Base-by-base conservation (phyloP, 2,888 invertebrate genomes). In the Agrilus mali region DNA sequence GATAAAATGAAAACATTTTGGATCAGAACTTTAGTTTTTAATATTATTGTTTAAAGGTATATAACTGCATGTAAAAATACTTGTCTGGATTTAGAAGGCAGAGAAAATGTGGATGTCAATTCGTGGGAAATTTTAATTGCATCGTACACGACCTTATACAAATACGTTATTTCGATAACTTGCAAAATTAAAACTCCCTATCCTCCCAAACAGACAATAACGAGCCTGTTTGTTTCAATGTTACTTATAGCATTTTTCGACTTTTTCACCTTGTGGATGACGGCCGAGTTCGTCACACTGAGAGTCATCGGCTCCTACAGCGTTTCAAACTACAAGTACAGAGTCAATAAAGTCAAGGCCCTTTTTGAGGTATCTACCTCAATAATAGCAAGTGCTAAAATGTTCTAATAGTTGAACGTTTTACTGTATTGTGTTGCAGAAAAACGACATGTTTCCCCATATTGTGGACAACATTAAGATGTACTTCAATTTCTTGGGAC, bases 401-500 rank as follows among this genome's bases (percentile, higher is more conserved):
- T 4, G 17, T 17, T 17, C 17, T 17, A 17, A 17, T 4, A 17
- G 4, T 17, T 2, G 4, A 17, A 17, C 17, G 4, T 17, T 17
- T 17, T 17, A 17, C 4, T 17, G 4, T 17, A 17, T 17, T 17
- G 5, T 27, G 27, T 27, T 27, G 27, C 4, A 27, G 27, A 27
- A 27, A 27, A 27, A 27, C 10, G 27, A 27, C 27, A 27, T 35
- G 35, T 16, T 15, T 35, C 16, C 35, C 15, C 27, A 27, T 10
- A 27, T 8, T 51, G 67, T 70, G 66, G 64, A 63, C 43, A 73
- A 73, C 53, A 69, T 72, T 67, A 71, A 72, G 70, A 69, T 68
- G 41, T 74, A 74, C 40, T 72, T 71, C 1, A 58, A 68, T 2
- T 66, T 71, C 33, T 54, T 73, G 17, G 73, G 73, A 73, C 69